phyloP scores from a whole-genome alignment of 2,888 invertebrate species.

The Drosophila atripex region DNA sequence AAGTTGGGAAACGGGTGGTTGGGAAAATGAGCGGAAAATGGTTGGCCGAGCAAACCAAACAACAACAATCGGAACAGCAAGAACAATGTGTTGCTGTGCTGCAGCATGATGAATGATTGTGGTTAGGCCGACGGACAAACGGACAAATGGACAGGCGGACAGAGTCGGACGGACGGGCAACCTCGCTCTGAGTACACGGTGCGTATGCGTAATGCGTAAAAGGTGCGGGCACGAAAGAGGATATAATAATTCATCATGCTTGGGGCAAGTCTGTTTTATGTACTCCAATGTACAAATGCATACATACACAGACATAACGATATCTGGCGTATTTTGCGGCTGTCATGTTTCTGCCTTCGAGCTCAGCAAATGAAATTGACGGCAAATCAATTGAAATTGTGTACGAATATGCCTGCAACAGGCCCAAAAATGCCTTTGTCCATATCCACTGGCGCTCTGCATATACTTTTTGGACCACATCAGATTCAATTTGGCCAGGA shows the following conservation, averaged over 20 bases:
- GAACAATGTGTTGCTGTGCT: conserved; percentile 45
- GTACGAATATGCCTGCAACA: conserved; percentile 27
- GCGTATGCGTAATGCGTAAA: conserved; percentile 65
- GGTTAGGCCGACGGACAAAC: conserved; percentile 48
- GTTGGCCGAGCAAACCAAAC: conserved; percentile 30
- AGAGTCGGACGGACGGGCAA: conserved; percentile 62
- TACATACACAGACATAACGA: neutral
- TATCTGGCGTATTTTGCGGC: conserved; percentile 23
- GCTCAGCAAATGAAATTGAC: conserved; percentile 67
- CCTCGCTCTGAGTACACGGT: conserved; percentile 51
- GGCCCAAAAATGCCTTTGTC: conserved; percentile 33
- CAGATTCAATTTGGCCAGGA: conserved; percentile 52
- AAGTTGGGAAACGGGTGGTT: conserved; percentile 15
- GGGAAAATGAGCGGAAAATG: conserved; percentile 58
- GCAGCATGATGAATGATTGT: conserved; percentile 73
- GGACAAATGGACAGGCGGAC: conserved; percentile 49
- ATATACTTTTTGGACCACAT: conserved; percentile 46
- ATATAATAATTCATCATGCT: conserved; percentile 75
- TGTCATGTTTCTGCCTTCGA: conserved; percentile 49
- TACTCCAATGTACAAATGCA: neutral
- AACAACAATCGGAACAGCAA: conserved; percentile 20
- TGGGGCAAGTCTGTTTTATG: conserved; percentile 45
- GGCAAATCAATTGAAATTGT: conserved; percentile 76
- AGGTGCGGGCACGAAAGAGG: conserved; percentile 7
- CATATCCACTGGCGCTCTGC: conserved; percentile 33